Percentiles rank a stretch among this genome's conserved stretches.
These are phyloP conservation scores for Mylabris sibirica DNA, from an alignment of 2,888 invertebrate genomes.

Conservation along the genomic window DNA sequence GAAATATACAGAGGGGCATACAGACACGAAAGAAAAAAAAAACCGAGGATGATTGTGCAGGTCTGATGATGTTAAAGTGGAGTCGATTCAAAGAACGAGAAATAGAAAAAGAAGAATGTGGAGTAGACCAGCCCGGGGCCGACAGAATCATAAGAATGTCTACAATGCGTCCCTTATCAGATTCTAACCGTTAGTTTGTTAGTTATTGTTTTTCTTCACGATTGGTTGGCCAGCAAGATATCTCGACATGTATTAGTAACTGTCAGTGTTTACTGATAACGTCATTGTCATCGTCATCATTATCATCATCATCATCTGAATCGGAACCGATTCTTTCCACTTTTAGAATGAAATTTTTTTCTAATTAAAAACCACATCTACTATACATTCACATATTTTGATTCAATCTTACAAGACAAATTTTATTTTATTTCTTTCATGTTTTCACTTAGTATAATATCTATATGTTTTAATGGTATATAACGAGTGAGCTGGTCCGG, in stretches of 20 bases:
- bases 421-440: neutral
- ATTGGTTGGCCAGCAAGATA: conserved; percentile 53
- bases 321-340: neutral
- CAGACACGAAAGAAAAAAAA: neutral
- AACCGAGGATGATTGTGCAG: neutral
- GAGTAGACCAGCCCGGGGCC: conserved; percentile 15
- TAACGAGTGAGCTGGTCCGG: neutral
- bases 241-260: conserved; percentile 54
- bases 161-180: conserved; percentile 55
- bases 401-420: neutral
- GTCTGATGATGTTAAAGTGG: conserved; percentile 19
- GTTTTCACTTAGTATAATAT: neutral
- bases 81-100: conserved; percentile 19
- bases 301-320: neutral
- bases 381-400: neutral
- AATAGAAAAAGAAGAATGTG: neutral
- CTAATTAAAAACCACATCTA: neutral
- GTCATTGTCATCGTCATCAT: conserved; percentile 20
- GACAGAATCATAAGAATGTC: conserved; percentile 50
- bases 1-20: neutral
- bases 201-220: conserved; percentile 56
- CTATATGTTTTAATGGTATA: neutral
- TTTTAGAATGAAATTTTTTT: neutral
- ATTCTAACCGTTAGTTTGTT: conserved; percentile 56
- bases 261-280: conserved; percentile 49